These are phyloP conservation scores for Vulpes vulpes DNA, from an alignment of 2,113 vertebrate species.

Conservation along the genomic window DNA sequence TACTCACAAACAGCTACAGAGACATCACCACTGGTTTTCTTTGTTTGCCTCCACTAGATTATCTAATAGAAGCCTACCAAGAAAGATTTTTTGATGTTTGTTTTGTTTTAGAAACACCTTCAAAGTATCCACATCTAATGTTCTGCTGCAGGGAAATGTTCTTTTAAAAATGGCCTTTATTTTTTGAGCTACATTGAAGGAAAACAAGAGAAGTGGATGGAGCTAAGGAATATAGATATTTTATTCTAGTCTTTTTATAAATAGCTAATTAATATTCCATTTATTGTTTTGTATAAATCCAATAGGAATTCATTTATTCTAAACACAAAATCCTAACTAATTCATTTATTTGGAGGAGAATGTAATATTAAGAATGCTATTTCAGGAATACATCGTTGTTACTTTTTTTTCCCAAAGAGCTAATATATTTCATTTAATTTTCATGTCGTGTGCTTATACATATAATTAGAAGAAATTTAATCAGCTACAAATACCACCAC, in stretches of 20 bases:
- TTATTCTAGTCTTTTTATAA: neutral
- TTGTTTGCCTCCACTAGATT: slow-evolving; percentile 12
- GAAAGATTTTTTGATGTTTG: neutral
- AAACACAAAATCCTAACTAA: slow-evolving; percentile 11
- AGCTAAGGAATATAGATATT: neutral
- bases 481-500: slow-evolving; percentile 14
- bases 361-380: slow-evolving; percentile 43
- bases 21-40: neutral
- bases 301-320: slow-evolving; percentile 30
- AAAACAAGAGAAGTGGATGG: neutral
- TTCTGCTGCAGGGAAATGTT: neutral
- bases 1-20: neutral
- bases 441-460: slow-evolving; percentile 54
- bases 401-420: slow-evolving; percentile 58
- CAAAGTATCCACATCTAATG: neutral
- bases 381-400: neutral
- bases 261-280: slow-evolving; percentile 56
- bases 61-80: neutral
- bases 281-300: slow-evolving; percentile 6
- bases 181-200: neutral
- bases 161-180: neutral
- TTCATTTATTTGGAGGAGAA: slow-evolving; percentile 46
- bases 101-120: neutral
- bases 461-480: slow-evolving; percentile 71
- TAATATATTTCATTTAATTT: slow-evolving; percentile 72